These are phyloP conservation scores for Alligator sinensis DNA, from an alignment of 2,113 vertebrate genomes.

Conservation along the genomic window DNA sequence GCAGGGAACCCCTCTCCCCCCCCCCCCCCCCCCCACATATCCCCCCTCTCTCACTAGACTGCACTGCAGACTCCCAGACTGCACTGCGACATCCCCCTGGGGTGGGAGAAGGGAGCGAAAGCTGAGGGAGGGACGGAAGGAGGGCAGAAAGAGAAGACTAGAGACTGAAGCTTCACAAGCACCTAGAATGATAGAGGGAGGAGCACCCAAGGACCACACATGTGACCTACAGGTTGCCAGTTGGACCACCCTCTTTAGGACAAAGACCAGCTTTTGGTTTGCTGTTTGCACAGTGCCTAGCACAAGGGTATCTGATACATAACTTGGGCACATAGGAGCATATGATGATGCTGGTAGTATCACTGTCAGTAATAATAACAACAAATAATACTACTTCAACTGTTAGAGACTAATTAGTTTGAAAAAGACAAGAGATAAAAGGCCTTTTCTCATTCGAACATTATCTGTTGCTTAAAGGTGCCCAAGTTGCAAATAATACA, in stretches of 20 bases:
- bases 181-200: too few species aligned
- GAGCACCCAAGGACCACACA: too few species aligned
- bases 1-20: too few species aligned
- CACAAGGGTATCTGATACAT: not conserved
- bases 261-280: not conserved
- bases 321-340: not conserved
- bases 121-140: too few species aligned
- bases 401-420: conserved; percentile 13
- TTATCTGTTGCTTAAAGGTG: conserved; percentile 52
- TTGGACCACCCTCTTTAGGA: not conserved
- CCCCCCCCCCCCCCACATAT: too few species aligned
- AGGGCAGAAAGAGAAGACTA: too few species aligned
- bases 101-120: too few species aligned
- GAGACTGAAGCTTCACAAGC: too few species aligned
- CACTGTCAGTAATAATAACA: not conserved
- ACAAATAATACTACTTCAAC: not conserved
- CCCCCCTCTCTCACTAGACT: too few species aligned
- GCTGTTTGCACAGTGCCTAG: not conserved
- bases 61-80: too few species aligned
- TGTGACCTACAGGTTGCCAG: too few species aligned
- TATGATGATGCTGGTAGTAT: not conserved
- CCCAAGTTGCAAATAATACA: conserved; percentile 16
- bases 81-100: too few species aligned
- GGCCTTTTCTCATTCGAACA: conserved; percentile 5
- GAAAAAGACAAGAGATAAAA: not conserved